phyloP scores from a whole-genome alignment of 1,140 invertebrate species.

The Aplysia californica region DNA sequence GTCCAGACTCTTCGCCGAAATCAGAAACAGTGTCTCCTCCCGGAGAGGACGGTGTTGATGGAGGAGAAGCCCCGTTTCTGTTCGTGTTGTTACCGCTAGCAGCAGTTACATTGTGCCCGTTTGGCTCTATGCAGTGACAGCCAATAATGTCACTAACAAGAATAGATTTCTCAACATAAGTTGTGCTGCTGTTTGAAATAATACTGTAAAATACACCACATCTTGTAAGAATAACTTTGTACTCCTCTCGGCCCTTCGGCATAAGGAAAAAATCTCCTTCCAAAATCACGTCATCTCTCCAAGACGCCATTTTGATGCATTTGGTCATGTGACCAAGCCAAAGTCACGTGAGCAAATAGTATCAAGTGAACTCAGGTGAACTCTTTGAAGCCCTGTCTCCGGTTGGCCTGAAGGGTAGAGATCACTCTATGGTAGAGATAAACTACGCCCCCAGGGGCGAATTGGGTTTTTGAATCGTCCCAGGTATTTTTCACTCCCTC shows the following conservation, averaged over 20 bases:
- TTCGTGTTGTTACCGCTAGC: no score
- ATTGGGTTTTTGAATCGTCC: no score
- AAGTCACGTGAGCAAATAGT: constrained; percentile 4
- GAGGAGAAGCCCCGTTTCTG: no score
- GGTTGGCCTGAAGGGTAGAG: not conserved
- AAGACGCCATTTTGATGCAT: constrained; percentile 35
- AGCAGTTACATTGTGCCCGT: no score
- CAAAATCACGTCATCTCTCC: constrained; percentile 26
- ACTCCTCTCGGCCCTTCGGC: constrained; percentile 48
- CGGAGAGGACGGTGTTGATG: no score
- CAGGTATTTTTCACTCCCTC: no score
- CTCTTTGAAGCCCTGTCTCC: no score
- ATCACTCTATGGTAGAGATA: not conserved
- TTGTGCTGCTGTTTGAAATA: constrained; percentile 17
- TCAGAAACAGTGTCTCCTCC: no score
- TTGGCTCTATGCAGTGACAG: constrained; percentile 48
- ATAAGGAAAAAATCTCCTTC: constrained; percentile 38
- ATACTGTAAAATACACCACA: constrained; percentile 35
- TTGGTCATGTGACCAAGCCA: constrained; percentile 33
- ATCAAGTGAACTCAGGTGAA: no score
- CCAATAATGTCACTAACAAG: constrained; percentile 58
- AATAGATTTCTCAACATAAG: constrained; percentile 29
- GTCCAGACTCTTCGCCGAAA: no score
- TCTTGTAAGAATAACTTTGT: constrained; percentile 38
- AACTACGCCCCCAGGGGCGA: no score